Base-by-base conservation (phyloP, 1,140 invertebrate genomes). In the Drosophila rufa region DNA sequence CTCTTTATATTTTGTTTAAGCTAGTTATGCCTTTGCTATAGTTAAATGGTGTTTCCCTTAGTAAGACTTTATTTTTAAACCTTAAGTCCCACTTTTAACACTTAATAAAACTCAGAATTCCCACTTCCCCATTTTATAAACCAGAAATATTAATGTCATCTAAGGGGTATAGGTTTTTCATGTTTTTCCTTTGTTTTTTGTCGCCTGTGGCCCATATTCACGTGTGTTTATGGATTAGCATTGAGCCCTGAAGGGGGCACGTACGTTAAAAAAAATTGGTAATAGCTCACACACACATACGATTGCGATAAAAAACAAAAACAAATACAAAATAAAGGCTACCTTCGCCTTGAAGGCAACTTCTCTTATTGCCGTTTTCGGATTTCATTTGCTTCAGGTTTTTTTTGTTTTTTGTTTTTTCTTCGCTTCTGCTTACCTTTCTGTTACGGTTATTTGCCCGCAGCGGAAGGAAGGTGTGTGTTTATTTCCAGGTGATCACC, bases 391-490 rank as follows among this genome's bases (percentile, higher is more conserved):
- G 47, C 48, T 56, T 38, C 25, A 42, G 17, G 17, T 46, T 70
- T 53, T 67, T 50, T 60, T 22, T 22, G n/a, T 22, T 22, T 60
- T 36, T 22, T n/a, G 1, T 33, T 66, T 55, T 59, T 57, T 66
- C 14, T 15, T 40, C 53, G 53, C 53, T 57, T 62, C 17, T 74
- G 40, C 60, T 64, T 62, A 15, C 27, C 38, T 66, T 58, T 57
- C 38, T 74, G 74, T 81, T 85, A 78, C 80, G 79, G 60, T 80
- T 78, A 79, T 74, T 68, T 60, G 56, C 56, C 48, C 64, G 55
- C 83, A 71, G 70, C 84, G 84, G 84, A 73, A 89, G 84, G 80
- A 81, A 87, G 84, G 84, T 87, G 84, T 87, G 83, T 87, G 83
- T 76, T 71, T 42, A 27, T 64, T 58, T 78, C 48, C 58, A 45